Evolutionary conservation across 1,140 invertebrate species (phyloP), one percentile per base, ranked within the genome.

Genomic region (Drosophila kikkawai): DNA sequence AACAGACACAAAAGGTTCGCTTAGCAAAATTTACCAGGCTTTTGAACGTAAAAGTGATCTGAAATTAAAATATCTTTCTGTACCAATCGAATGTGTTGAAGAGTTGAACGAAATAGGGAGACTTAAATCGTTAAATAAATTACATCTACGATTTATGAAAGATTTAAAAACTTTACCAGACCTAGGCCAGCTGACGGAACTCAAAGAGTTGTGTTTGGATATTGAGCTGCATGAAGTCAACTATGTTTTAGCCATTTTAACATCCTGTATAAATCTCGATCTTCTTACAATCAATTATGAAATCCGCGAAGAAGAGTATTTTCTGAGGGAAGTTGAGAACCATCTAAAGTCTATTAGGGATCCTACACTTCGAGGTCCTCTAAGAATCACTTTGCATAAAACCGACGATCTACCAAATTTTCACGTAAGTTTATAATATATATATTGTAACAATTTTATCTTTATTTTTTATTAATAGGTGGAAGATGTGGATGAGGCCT

Each of bases 91-190:
- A 15, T 15, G 12, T 34, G 41, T 26, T 44, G 26, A 29, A 19
- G 57, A 59, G 26, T 32, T 59, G 0, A n/a, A 29, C 17, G 57
- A 45, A 32, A 29, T 59, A 59, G 19, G 41, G 12, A n/a, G 13
- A 19, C 44, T 59, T 19, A 15, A 19, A 1, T 59, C 57, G 11
- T n/a, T 59, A 4, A 32, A 12, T 19, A 15, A 17, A 13, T 12
- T 59, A 7, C 5, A 32, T 29, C 26, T 58, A 17, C n/a, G 9
- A 7, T n/a, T 17, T 32, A 13, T 4, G 12, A 19, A 32, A 5
- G 15, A 11, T 12, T 7, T 58, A 1, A 11, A 19, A 19, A 44
- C n/a, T 44, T 11, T 44, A 7, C 17, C 55, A 13, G 39, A 42
- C 7, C 39, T 58, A 5, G 12, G 57, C 8, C 39, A 29, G 39